phyloP scores from a whole-genome alignment of 2,113 vertebrate genomes.

The Ptilorrhoa leucosticta region DNA sequence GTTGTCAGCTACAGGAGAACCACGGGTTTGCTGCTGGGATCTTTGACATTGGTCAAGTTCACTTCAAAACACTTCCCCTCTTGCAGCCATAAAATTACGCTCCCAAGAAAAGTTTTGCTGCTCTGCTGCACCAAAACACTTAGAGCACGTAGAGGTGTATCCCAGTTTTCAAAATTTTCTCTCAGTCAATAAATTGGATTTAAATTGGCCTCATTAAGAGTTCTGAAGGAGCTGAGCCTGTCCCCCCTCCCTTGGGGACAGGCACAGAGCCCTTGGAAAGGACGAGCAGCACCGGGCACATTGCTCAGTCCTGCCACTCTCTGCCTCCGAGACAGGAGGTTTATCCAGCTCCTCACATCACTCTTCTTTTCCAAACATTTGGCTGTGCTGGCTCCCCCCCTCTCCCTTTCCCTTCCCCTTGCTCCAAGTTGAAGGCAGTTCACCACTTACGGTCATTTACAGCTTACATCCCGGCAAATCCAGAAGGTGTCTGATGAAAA shows the following conservation, averaged over 20 bases:
- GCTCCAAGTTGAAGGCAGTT: slow-evolving; percentile 27
- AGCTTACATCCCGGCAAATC: slow-evolving; percentile 50
- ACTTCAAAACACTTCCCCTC: not conserved
- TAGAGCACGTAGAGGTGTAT: accelerated
- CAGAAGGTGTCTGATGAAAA: slow-evolving; percentile 76
- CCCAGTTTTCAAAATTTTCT: not conserved
- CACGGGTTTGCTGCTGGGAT: not conserved
- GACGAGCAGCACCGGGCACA: not conserved
- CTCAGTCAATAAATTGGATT: not conserved
- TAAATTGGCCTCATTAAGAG: not conserved
- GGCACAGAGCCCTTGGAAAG: accelerated
- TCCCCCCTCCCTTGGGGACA: not conserved
- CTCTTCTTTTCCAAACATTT: not conserved
- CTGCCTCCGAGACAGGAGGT: not conserved
- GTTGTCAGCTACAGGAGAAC: not conserved
- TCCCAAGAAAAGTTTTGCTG: not conserved
- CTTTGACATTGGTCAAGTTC: not conserved
- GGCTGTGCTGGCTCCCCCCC: not conserved
- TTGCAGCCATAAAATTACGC: not conserved
- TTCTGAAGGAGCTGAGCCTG: not conserved
- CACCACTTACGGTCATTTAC: slow-evolving; percentile 48
- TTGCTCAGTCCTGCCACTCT: not conserved
- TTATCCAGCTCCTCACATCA: not conserved
- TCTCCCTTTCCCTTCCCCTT: not conserved
- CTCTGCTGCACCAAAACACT: not conserved